Conservation (phyloP, 2,888 invertebrate genomes). For the Corythucha ciliata region DNA sequence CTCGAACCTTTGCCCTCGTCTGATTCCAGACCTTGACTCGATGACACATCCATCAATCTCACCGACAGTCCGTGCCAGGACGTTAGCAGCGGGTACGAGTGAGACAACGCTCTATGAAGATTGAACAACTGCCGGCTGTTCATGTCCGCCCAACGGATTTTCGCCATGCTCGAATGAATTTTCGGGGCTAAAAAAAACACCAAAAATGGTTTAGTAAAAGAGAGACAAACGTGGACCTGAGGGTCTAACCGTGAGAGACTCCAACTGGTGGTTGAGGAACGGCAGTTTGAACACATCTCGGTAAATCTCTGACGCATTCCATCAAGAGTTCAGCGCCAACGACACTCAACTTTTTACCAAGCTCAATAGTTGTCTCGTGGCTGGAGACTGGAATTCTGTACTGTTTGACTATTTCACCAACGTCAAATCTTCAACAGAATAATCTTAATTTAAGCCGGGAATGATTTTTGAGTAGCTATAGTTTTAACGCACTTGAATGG, state of each 20-base stretch:
- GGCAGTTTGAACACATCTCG: constrained; percentile 49
- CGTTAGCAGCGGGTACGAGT: constrained; percentile 53
- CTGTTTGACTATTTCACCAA: constrained; percentile 50
- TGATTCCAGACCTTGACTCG: too few species aligned
- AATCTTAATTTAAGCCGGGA: too few species aligned
- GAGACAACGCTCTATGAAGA: constrained; percentile 58
- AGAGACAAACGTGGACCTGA: constrained; percentile 11
- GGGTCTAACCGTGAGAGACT: constrained; percentile 58
- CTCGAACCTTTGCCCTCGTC: not conserved
- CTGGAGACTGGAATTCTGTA: constrained; percentile 33
- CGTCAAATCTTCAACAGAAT: constrained; percentile 61
- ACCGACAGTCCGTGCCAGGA: constrained; percentile 51
- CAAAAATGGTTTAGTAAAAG: constrained; percentile 14
- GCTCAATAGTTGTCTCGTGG: constrained; percentile 54
- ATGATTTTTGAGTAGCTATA: too few species aligned
- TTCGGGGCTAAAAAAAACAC: constrained; percentile 58
- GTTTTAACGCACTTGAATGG: constrained; percentile 49
- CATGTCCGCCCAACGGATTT: constrained; percentile 58
- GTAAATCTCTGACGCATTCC: constrained; percentile 52
- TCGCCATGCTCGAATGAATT: constrained; percentile 51
- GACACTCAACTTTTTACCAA: constrained; percentile 54
- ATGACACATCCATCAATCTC: constrained; percentile 55
- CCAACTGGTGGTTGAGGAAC: constrained; percentile 51
- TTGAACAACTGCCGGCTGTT: constrained; percentile 57
- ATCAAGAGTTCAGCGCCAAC: constrained; percentile 60